phyloP scores from a whole-genome alignment of 2,888 invertebrate genomes.

The Rotaria socialis region DNA sequence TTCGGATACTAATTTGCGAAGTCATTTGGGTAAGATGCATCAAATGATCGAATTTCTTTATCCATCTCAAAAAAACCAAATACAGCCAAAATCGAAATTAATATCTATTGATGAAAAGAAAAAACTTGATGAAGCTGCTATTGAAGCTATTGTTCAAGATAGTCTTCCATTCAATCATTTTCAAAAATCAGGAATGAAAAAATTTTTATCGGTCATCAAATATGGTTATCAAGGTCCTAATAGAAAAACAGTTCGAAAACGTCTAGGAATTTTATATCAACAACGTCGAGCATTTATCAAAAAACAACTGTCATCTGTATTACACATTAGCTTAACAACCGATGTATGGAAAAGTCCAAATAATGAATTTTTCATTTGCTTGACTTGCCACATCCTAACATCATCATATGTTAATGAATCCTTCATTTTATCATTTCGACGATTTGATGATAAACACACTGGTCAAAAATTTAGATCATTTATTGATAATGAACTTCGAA shows the following conservation, averaged over 20 bases:
- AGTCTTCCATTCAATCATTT: neutral
- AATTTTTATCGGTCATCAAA: neutral
- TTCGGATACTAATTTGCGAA: neutral
- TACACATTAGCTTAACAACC: neutral
- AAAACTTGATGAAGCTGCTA: neutral
- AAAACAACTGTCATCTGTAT: neutral
- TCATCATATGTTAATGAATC: neutral
- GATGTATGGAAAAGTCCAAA: neutral
- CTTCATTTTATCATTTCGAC: neutral
- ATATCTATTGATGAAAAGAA: neutral
- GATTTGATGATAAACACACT: neutral
- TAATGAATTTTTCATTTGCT: neutral
- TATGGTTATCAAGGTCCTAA: neutral
- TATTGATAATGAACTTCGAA: neutral
- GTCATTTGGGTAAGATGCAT: neutral
- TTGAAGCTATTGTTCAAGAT: neutral
- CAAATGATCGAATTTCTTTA: neutral
- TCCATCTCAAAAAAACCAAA: neutral
- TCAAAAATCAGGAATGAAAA: neutral
- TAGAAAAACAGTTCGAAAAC: neutral
- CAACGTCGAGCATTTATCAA: neutral
- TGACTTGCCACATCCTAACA: neutral
- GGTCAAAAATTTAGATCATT: neutral
- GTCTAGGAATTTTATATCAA: neutral
- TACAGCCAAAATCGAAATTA: neutral